Evolutionary conservation across 2,113 vertebrate species (phyloP), one percentile per base, ranked within the genome.

Genomic region (Lophotis ruficrista): DNA sequence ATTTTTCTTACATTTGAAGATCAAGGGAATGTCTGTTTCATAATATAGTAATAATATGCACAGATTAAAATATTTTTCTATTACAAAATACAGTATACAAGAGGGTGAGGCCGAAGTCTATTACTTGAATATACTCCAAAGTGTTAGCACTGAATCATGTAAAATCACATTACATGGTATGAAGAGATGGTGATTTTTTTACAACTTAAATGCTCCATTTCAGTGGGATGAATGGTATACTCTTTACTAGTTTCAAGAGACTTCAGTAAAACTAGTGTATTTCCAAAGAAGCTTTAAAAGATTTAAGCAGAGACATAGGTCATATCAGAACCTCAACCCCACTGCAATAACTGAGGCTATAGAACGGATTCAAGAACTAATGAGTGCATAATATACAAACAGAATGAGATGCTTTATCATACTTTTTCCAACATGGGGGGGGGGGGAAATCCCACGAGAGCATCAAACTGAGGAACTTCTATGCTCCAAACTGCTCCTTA

Each of bases 31-130:
- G 83, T 97, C 61, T 75, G 65, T 84, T 96, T 92, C 95, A 96
- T 94, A 97, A 87, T 88, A 94, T 47, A 62, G 81, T 93, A 94
- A 95, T 94, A 95, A 97, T 89, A 98, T 91, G 66, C 95, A 86
- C 94, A 83, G 88, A 95, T 97, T 89, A 96, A 98, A 98, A 97
- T 96, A 96, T 92, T 62, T 62, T 91, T 95, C 92, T 98, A 90
- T 96, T 97, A 97, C 83, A 97, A 97, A 98, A 97, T 96, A 95
- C 83, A 92, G 81, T 96, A 96, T 92, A 96, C 92, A 97, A 94
- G 93, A 96, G 94, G 91, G 91, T 96, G 89, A 95, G 71, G 81
- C 41, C 71, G 47, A 95, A 91, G 69, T 90, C 83, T 93, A 50
- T 76, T 58, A 75, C 35, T 9, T 41, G 64, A 92, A 71, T 94